Base-by-base conservation (phyloP, 2,113 vertebrate species). In the Dermatemys mawii region DNA sequence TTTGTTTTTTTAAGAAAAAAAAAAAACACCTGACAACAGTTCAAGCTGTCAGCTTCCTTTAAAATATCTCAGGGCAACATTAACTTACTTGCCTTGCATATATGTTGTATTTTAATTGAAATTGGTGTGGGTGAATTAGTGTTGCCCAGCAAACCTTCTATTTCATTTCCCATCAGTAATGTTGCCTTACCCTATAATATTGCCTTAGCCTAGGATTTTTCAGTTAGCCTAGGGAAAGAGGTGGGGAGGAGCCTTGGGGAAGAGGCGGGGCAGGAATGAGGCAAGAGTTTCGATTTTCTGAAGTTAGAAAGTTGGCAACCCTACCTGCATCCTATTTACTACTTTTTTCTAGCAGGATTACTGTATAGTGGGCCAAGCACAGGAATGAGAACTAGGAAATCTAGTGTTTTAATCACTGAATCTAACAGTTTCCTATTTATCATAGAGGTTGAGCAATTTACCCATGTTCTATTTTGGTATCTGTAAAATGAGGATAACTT, bases 391-490 rank as follows among this genome's bases (percentile, higher is more conserved):
- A 63, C 57, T 63, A 0, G 1, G 70, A 3, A 88, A 41, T 46
- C 41, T 90, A 83, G 11, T 5, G 11, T 54, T 16, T 90, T 51
- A 76, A 32, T 78, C 44, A 78, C 83, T 84, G 4, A 87, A 78
- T 81, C 55, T 93, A 87, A 90, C 54, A 70, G 38, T n/a, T 35
- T n/a, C 32, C 8, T 57, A 13, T 57, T 29, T 57, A 57, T 57
- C 11, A 5, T 57, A 13, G 55, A 57, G 55, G 55, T 57, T 57
- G 55, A 12, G 11, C 27, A 57, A 29, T 11, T 57, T 57, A 29
- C 27, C 51, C 76, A 22, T 76, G 50, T 35, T 90, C 38, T 81
- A 17, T 91, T 93, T 95, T 87, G 89, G 90, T 22, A 92, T 78
- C 11, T 76, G 81, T 91, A 24, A 22, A 60, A 83, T 79, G 81